Evolutionary conservation across 2,888 invertebrate genomes (phyloP).

Genomic region (Himalopsyche japonica): DNA sequence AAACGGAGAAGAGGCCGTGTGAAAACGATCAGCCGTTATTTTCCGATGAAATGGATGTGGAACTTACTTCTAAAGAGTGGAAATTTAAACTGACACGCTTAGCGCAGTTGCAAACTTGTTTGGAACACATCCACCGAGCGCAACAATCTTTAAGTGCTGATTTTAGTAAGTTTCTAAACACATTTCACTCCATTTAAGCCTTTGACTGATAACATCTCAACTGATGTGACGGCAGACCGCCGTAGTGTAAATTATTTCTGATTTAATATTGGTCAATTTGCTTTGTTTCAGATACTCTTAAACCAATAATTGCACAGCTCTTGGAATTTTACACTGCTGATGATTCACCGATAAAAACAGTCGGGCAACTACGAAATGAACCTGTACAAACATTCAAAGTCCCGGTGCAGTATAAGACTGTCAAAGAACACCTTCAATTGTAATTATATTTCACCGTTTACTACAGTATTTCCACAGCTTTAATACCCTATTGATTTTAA

Average conservation of each 20-base stretch:
- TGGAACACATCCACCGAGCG: constrained; percentile 55
- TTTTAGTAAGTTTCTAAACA: constrained; percentile 48
- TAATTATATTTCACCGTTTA: constrained; percentile 41
- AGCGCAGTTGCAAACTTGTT: constrained; percentile 56
- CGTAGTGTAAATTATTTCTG: too few relatives aligned
- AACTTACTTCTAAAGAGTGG: constrained; percentile 48
- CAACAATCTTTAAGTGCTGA: constrained; percentile 53
- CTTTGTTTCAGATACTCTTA: constrained; percentile 50
- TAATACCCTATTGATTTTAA: too few relatives aligned
- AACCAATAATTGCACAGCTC: constrained; percentile 52
- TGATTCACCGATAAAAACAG: constrained; percentile 53
- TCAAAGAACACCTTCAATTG: constrained; percentile 56
- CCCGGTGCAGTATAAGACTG: constrained; percentile 53
- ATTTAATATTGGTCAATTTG: background rate
- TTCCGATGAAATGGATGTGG: constrained; percentile 57
- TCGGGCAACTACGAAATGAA: constrained; percentile 55
- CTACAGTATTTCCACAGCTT: too few relatives aligned
- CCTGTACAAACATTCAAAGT: constrained; percentile 51
- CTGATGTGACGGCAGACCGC: too few relatives aligned
- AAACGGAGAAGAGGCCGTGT: constrained; percentile 39
- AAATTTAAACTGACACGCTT: constrained; percentile 56
- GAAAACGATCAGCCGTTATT: constrained; percentile 50
- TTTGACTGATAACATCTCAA: too few relatives aligned
- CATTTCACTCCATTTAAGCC: background rate
- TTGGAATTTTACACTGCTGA: constrained; percentile 55